Evolutionary conservation across 2,888 invertebrate species (phyloP), one percentile per base, ranked within the genome.

Genomic region (Philhelius pedissequus): DNA sequence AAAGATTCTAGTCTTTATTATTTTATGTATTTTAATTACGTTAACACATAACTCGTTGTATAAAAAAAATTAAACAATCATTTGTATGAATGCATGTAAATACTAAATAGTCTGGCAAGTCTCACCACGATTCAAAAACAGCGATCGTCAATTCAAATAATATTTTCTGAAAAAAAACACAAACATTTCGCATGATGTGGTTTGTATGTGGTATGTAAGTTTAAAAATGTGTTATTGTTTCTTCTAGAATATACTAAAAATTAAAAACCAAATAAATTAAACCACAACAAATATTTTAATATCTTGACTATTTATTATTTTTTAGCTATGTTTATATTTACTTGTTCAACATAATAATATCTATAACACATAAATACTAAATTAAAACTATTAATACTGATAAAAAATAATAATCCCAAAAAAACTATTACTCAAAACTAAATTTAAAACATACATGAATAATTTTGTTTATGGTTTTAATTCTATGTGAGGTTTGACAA

Each of bases 171-270:
- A 56, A 50, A 54, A 38, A 58, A 13, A 58, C 13, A 43, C 30
- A 40, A 20, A 18, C n/a, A n/a, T 32, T 70, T 81, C 58, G 64
- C 75, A 81, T 81, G 75, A 64, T 70, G 75, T 81, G 75, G 64
- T 25, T 27, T 30, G 7, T n/a, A 8, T 27, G 3, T 22, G 9
- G 9, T 18, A 50, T 25, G 7, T 50, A 15, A 1, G 52, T 54
- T 5, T 54, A n/a, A 4, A 50, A n/a, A 27, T 15, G 15, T 54
- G 5, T 54, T 25, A 1, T 15, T 4, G 4, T 11, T 45, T 22
- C 3, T 2, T 20, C 4, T 4, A 30, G 8, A 11, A 15, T 52
- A 15, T 52, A 30, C 32, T 54, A 56, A 56, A 56, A 35, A 56
- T 20, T 25, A 20, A 35, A 56, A 20, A 38, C n/a, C 4, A 56